Evolutionary conservation across 2,888 invertebrate genomes (phyloP).

Genomic region (Osmoderma eremita): DNA sequence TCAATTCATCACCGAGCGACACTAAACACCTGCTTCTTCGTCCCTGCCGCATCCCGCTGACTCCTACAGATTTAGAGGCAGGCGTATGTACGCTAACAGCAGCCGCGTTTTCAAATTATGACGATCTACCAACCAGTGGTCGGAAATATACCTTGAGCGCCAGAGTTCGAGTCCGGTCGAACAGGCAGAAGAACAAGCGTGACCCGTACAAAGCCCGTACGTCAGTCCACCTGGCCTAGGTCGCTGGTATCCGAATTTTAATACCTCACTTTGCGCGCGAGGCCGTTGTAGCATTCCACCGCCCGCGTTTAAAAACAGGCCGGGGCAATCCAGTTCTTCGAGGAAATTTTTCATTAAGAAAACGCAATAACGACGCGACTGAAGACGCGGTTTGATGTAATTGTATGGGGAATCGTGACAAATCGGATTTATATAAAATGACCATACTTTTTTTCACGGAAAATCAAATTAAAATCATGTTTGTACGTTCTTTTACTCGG

Average conservation of each 20-base stretch:
- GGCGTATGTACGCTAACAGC: too few species aligned
- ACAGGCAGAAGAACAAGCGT: constrained; percentile 8
- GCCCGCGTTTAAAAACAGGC: constrained; percentile 23
- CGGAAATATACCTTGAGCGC: neutral
- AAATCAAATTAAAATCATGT: too few species aligned
- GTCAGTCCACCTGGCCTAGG: constrained; percentile 13
- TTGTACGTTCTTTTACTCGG: too few species aligned
- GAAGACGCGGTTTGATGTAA: too few species aligned
- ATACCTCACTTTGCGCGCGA: constrained; percentile 7
- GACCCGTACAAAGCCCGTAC: neutral
- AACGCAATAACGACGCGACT: too few species aligned
- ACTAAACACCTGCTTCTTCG: constrained; percentile 28
- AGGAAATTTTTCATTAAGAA: constrained; percentile 2
- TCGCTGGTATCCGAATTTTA: constrained; percentile 17
- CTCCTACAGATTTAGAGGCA: too few species aligned
- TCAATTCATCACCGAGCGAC: constrained; percentile 21
- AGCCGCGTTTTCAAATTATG: too few species aligned
- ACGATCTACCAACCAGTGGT: neutral
- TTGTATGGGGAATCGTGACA: too few species aligned
- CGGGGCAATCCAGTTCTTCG: constrained; percentile 17
- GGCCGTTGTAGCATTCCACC: constrained; percentile 7
- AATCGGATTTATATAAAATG: too few species aligned
- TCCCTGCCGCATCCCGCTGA: neutral
- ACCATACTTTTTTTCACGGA: too few species aligned
- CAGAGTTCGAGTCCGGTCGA: neutral